Conservation (phyloP, 2,113 vertebrate species). For the Gambusia holbrooki region DNA sequence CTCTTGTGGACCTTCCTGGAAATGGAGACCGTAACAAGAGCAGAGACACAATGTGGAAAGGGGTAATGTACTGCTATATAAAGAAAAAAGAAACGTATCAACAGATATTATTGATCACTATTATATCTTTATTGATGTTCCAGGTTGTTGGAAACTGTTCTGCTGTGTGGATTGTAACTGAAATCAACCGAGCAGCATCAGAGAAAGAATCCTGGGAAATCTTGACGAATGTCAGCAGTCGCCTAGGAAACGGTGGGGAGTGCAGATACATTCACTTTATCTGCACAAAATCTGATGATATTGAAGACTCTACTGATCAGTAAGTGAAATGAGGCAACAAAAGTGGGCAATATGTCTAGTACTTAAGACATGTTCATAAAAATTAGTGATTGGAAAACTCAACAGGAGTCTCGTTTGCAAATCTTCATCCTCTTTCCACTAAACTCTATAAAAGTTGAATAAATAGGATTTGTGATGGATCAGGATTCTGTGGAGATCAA, state of each 20-base stretch:
- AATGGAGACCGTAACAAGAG: conserved; percentile 62
- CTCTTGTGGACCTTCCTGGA: conserved; percentile 68
- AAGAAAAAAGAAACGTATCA: background rate
- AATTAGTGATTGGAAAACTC: too few relatives aligned
- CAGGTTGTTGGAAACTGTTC: conserved; percentile 58
- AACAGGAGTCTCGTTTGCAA: too few relatives aligned
- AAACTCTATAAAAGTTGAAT: background rate
- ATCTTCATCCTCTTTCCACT: background rate
- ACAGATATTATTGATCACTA: background rate
- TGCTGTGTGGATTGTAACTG: conserved; percentile 63
- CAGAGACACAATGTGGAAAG: conserved; percentile 63
- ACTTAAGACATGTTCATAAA: too few relatives aligned
- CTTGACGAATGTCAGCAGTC: background rate
- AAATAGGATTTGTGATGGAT: background rate
- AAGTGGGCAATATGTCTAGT: background rate
- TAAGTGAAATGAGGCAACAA: conserved; percentile 6
- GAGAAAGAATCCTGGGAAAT: conserved; percentile 60
- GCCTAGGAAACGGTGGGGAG: conserved; percentile 54
- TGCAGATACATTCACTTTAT: conserved; percentile 59
- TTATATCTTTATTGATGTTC: background rate
- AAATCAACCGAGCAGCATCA: conserved; percentile 40
- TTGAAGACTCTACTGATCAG: background rate
- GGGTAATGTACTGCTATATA: conserved; percentile 3
- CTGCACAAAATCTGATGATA: conserved; percentile 55
- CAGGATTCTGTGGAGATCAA: background rate